phyloP scores from a whole-genome alignment of 2,113 vertebrate species.

The Crotalus helleri region DNA sequence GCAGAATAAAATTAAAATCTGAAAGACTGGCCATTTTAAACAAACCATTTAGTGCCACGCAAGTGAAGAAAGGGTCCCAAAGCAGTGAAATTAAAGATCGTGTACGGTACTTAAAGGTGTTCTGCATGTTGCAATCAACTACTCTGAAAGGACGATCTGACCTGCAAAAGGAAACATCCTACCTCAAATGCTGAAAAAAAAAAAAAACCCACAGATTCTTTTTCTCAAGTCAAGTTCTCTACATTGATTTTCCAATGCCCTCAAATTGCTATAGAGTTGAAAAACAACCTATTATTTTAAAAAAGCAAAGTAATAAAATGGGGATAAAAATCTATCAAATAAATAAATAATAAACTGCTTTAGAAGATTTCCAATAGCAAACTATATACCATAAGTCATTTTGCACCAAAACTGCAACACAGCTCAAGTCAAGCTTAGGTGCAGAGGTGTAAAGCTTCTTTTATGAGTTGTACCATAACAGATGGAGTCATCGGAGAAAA shows the following conservation, averaged over 20 bases:
- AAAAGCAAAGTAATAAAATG: neutral
- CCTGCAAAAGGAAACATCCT: neutral
- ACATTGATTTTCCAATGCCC: neutral
- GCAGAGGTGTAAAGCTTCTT: constrained; percentile 2
- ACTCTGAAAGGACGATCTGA: neutral
- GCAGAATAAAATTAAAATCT: neutral
- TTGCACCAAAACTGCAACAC: neutral
- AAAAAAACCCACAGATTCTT: neutral
- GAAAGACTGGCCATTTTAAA: neutral
- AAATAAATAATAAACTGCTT: neutral
- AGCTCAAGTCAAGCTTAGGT: neutral
- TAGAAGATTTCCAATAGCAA: neutral
- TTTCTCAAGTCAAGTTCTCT: neutral
- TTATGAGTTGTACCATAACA: constrained; percentile 3
- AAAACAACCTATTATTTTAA: neutral
- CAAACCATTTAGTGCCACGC: neutral
- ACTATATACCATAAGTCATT: neutral
- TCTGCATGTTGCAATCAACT: neutral
- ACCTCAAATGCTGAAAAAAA: neutral
- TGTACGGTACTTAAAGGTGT: neutral
- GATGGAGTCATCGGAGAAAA: constrained; percentile 17
- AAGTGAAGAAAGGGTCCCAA: neutral
- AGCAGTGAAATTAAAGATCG: neutral
- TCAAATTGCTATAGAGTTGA: neutral
- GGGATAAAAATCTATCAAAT: neutral